Base-by-base conservation (phyloP, 1,140 invertebrate genomes). In the Euborellia annulipes region DNA sequence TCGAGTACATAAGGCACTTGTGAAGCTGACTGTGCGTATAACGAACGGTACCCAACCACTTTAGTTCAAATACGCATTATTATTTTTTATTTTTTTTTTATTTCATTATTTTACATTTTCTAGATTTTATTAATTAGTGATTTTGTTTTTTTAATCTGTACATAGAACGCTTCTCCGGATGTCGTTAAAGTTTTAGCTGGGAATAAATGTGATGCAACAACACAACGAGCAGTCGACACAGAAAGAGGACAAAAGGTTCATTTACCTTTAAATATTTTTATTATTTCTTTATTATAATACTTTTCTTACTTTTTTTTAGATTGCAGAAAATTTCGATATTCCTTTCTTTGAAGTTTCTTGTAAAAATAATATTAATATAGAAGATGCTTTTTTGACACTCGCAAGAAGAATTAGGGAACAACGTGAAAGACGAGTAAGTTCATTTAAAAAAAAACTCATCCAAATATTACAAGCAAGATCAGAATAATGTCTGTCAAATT, bases 281-380 rank as follows among this genome's bases (percentile, higher is more conserved):
- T 34, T 9, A 9, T 34, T n/a, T 34, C 32, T 9, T 34, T 34
- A 34, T 34, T 34, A n/a, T 9, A 9, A 34, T 52, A 27, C 50
- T 27, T 45, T 44, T 49, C 41, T 45, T 49, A 45, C 50, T 49
- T 41, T 42, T 51, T 73, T 71, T 19, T 64, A 87, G 82, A 77
- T 91, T 58, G 87, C 86, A 1, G 83, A 88, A 55, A 84, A 85
- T 62, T 89, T 88, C 58, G 85, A 89, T 51, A 84, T 91, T 71
- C 85, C 87, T 36, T 91, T 90, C 60, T 88, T 86, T 63, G 87
- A 91, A 64, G 87, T 90, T 11, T 90, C 85, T 16, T 91, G 86
- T 61, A 91, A 91, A 63, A 79, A 80, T 48, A 82, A 89, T 55
- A 78, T 90, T 32, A 91, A 91, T 58, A 88, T 92, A 49, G 85